Evolutionary conservation across 2,888 invertebrate species (phyloP), one percentile per base, ranked within the genome.

Genomic region (Pachliopta kotzebuea): DNA sequence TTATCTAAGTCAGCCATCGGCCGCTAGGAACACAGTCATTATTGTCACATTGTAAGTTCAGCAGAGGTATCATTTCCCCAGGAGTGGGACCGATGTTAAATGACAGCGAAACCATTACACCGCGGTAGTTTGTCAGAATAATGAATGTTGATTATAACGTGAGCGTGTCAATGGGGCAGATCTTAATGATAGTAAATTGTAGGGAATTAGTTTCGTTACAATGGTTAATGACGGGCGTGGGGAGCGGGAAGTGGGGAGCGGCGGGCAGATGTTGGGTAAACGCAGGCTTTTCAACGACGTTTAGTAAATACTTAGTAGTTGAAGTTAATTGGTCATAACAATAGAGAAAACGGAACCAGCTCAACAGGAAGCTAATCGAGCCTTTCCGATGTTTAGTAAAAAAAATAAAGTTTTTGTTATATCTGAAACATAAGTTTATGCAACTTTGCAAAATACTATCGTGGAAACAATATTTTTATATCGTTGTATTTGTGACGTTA

Each of bases 151-250:
- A 81, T 81, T 81, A 76, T 71, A 76, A 69, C 71, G 76, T 73
- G 74, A 77, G 70, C 74, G 77, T 80, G 80, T 79, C 77, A 76
- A 69, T 75, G 72, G 74, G 75, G 65, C 72, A 73, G 67, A 65
- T 63, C 69, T 67, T 79, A 81, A 81, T 80, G 77, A 75, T 71
- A 64, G 69, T 54, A 80, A 81, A 83, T 83, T 79, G 79, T 68
- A 77, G 74, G 67, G 74, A 67, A 66, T 69, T 63, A 60, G 74
- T 72, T 73, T 73, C 71, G 76, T 76, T 72, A 74, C 65, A 70
- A 66, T 67, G 62, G 68, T 72, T 73, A 72, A 62, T 69, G 67
- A 68, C 37, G 37, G 37, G 31, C 9, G 31, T 29, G 29, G 31
- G 8, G 31, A 63, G 65, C 52, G 66, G 61, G 65, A 60, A 57